Base-by-base conservation (phyloP, 2,113 vertebrate species). In the Sylvicapra grimmia region DNA sequence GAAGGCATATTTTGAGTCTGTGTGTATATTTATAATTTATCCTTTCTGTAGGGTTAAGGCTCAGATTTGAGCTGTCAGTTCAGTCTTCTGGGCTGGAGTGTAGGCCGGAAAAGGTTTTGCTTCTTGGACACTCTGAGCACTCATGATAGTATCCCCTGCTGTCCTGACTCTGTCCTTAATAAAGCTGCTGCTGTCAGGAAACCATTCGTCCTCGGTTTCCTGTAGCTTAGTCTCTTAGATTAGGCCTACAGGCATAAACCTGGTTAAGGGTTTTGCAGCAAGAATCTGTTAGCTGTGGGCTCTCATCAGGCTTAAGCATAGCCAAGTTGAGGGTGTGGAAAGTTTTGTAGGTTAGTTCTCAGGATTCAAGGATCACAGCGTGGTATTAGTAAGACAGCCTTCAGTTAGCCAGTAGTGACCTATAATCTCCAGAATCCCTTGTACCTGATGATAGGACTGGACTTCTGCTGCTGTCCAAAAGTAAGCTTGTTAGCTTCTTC, bases 71-170 rank as follows among this genome's bases (percentile, higher is more conserved):
- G 68, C 68, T 75, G 18, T 40, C 68, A 23, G 68, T 75, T 40
- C 18, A 40, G 68, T 23, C 36, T 40, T 40, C 19, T 75, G 68
- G 36, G n/a, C 36, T 75, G 19, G 21, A 40, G 68, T 40, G 36
- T 23, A 40, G 68, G 19, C n/a, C 2, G 1, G 36, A 36, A 75
- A 75, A 75, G 68, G n/a, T 75, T 75, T 75, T 36, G 68, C 68
- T 75, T 75, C 68, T 40, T 23, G n/a, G 5, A 40, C 10, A 6
- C 36, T 75, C n/a, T 36, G n/a, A 40, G 68, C 68, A 36, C 18
- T 68, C 65, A 36, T 0, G 1, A 10, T 11, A 36, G 33, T n/a
- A 19, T 21, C 36, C 19, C 19, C 36, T 75, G 9, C 19, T 36
- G 10, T 75, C 11, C 21, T 75, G 21, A 75, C 68, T 75, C 21